Base-by-base conservation (phyloP, 2,113 vertebrate genomes). In the Gobio gobio region DNA sequence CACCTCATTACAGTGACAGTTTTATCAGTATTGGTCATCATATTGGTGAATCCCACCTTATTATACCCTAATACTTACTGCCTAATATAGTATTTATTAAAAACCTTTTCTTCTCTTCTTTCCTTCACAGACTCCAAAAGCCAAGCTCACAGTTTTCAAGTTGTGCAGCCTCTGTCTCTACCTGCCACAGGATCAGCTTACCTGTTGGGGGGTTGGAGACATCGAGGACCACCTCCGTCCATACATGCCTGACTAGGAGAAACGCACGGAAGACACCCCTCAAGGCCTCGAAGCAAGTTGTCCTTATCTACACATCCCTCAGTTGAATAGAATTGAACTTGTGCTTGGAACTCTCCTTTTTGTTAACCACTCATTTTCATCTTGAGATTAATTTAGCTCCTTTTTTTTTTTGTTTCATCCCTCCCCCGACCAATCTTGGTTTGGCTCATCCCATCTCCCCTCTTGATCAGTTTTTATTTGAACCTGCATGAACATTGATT, bases 131-230 rank as follows among this genome's bases (percentile, higher is more conserved):
- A 99, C 97, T 97, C 96, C 97, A 95, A 99, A 99, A 97, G 97
- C 96, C 94, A 99, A 99, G 98, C 97, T 97, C 93, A 98, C 97
- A 92, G 96, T 99, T 94, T 98, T 99, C 96, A 99, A 99, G 96
- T 96, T 99, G 96, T 99, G 98, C 97, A 99, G 98, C 96, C 96
- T 99, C 92, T 99, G 98, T 95, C 96, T 99, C 91, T 99, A 98
- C 95, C 95, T 99, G 95, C 98, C 98, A 87, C 98, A 99, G 95
- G 98, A 99, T 91, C 98, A 99, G 96, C 97, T 99, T 94, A 99
- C 98, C 93, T 97, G 97, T 93, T 99, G 98, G 97, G 97, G 97
- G 86, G 96, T 97, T 79, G 98, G 98, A 94, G 98, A 97, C 92
- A 92, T 99, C 90, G 98, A 99, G 96, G 98, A 99, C 92, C 97